Base-by-base conservation (phyloP, 2,888 invertebrate genomes). In the Drosophila paranaensis region DNA sequence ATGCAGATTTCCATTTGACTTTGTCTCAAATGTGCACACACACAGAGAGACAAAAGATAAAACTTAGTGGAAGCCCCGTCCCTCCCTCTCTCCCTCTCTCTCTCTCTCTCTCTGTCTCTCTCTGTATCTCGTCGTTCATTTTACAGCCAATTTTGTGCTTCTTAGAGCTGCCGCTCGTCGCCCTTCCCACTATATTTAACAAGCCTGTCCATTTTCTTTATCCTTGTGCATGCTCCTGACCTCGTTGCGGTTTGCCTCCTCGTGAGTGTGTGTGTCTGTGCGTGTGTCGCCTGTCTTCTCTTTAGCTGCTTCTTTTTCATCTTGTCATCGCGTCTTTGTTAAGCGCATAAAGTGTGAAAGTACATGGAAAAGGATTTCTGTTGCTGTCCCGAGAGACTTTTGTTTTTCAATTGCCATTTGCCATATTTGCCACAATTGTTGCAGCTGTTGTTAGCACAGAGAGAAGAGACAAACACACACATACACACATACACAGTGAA, bases 1-100 rank as follows among this genome's bases (percentile, higher is more conserved):
- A 74, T 81, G 88, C 62, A 81, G 82, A 89, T 89, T 82, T 87
- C 74, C 81, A 71, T 74, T 89, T 89, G 80, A 88, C 90, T 89
- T 73, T 88, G 72, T 69, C 64, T 62, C 60, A 63, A 71, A 71
- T 55, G 37, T 39, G 55, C 65, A 60, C 73, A 87, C 78, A 20
- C 20, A 20, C 3, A 11, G 3, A 51, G 16, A 33, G 37, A 53
- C 39, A 53, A 55, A 60, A 68, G 71, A 76, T 67, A 66, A 48
- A 65, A 74, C 46, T 35, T 53, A 54, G 45, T 48, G 43, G 16
- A 11, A 14, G 5, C 6, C 16, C 20, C 43, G 9, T 14, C 11
- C 10, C 9, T n/a, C n/a, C n/a, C n/a, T n/a, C 20, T 20, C 20
- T 20, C 20, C 20, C 20, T 20, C 20, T 20, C 20, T 13, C 13